A percentile compares a stretch with the other conserved stretches of the same genome.
phyloP scores from a whole-genome alignment of 2,888 invertebrate genomes.

The Rhagophthalmus giganteus region DNA sequence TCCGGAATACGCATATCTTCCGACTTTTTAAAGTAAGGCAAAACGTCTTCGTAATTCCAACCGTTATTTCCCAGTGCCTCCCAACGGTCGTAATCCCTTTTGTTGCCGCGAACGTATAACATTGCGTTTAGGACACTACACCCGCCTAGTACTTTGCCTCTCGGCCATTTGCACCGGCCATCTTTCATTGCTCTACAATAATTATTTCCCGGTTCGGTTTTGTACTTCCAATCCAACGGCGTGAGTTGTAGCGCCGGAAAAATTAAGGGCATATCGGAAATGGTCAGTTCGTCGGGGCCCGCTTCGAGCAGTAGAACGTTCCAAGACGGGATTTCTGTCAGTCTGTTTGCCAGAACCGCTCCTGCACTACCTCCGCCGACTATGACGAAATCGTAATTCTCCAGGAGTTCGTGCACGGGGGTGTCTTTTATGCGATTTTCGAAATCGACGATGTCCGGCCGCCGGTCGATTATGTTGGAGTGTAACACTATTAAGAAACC shows the following conservation, averaged over 20 bases:
- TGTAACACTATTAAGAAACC: slow-evolving; percentile 67
- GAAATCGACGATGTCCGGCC: slow-evolving; percentile 73
- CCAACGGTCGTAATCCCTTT: slow-evolving; percentile 86
- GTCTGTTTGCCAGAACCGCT: slow-evolving; percentile 74
- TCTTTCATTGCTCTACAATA: slow-evolving; percentile 72
- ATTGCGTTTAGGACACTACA: slow-evolving; percentile 86
- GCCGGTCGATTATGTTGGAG: slow-evolving; percentile 63
- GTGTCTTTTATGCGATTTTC: slow-evolving; percentile 64
- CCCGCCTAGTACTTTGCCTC: slow-evolving; percentile 80
- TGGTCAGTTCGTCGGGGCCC: slow-evolving; percentile 70
- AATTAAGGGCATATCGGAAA: slow-evolving; percentile 72
- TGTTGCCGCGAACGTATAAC: slow-evolving; percentile 85
- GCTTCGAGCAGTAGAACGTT: slow-evolving; percentile 78
- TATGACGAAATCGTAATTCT: slow-evolving; percentile 77
- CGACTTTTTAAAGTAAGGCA: slow-evolving; percentile 78
- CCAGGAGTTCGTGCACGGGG: slow-evolving; percentile 58
- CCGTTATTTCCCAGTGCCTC: slow-evolving; percentile 71
- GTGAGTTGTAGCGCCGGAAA: slow-evolving; percentile 74
- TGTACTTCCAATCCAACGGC: slow-evolving; percentile 80
- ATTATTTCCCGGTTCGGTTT: slow-evolving; percentile 69
- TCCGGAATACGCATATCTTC: slow-evolving; percentile 75
- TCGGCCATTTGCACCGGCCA: slow-evolving; percentile 71
- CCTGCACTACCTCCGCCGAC: slow-evolving; percentile 85
- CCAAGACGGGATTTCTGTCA: slow-evolving; percentile 75
- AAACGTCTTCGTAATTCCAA: slow-evolving; percentile 76